Conservation (phyloP, 2,113 vertebrate species). For the Gavia stellata region DNA sequence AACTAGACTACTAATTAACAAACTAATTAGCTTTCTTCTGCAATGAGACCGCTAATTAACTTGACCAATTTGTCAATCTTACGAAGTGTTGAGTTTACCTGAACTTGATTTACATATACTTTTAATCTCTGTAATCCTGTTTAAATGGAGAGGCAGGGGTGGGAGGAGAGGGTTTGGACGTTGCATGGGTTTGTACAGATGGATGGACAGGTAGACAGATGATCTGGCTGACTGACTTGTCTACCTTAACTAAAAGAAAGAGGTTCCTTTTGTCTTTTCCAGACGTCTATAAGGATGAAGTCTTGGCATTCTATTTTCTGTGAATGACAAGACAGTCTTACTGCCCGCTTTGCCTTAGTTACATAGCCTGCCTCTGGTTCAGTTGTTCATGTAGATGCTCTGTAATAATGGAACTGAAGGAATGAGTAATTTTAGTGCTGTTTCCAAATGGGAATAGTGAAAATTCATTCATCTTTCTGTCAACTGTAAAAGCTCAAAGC, state of each 20-base stretch:
- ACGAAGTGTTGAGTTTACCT: neutral
- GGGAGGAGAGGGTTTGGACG: rapidly evolving
- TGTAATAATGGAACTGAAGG: neutral
- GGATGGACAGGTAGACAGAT: neutral
- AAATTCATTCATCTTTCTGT: neutral
- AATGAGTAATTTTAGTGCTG: neutral
- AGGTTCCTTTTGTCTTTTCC: neutral
- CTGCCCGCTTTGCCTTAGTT: neutral
- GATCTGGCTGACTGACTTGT: neutral
- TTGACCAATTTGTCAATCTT: neutral
- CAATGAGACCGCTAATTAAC: neutral
- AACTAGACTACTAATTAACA: neutral
- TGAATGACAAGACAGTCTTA: neutral
- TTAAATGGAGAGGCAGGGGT: neutral
- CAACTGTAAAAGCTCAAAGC: neutral
- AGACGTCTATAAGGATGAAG: neutral
- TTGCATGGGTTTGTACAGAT: neutral
- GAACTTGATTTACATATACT: neutral
- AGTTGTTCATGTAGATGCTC: neutral
- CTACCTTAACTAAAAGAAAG: neutral
- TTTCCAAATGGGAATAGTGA: neutral
- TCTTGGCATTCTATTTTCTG: neutral
- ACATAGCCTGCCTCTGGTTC: neutral
- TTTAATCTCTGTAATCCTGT: neutral
- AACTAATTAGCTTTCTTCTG: neutral